Conservation (phyloP, 2,888 invertebrate species). For the Myopa tessellatipennis region DNA sequence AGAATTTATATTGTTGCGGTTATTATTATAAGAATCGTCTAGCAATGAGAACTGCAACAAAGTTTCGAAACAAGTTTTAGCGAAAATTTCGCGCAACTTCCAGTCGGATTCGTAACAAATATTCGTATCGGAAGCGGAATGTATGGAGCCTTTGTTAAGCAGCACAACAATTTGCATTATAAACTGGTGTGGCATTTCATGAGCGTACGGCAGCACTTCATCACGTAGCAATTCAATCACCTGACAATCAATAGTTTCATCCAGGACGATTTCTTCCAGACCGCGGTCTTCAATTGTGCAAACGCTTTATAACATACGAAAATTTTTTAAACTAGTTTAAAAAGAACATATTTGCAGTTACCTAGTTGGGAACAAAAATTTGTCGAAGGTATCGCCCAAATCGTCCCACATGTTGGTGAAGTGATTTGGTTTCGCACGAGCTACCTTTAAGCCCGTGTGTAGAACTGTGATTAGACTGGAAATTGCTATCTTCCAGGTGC, state of each 20-base stretch:
- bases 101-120: slow-evolving; percentile 80
- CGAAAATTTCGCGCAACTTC: slow-evolving; percentile 92
- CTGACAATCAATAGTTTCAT: slow-evolving; percentile 86
- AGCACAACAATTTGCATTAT: slow-evolving; percentile 85
- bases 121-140: slow-evolving; percentile 77
- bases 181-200: slow-evolving; percentile 82
- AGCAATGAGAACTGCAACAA: slow-evolving; percentile 91
- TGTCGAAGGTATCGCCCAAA: slow-evolving; percentile 86
- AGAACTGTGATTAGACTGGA: slow-evolving; percentile 81
- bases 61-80: slow-evolving; percentile 96
- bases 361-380: slow-evolving; percentile 90
- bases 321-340: neutral
- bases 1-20: slow-evolving; percentile 53
- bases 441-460: slow-evolving; percentile 87
- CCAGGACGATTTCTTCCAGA: slow-evolving; percentile 72
- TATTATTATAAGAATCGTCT: slow-evolving; percentile 75
- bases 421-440: slow-evolving; percentile 79
- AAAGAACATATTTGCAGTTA: slow-evolving; percentile 60
- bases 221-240: slow-evolving; percentile 84
- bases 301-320: slow-evolving; percentile 59
- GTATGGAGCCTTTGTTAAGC: slow-evolving; percentile 87
- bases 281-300: slow-evolving; percentile 71
- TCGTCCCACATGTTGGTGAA: slow-evolving; percentile 87
- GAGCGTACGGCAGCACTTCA: slow-evolving; percentile 84
- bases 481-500: slow-evolving; percentile 86